These are phyloP conservation scores for Tromatobia lineatoria DNA, from an alignment of 2,888 invertebrate species.

Conservation along the genomic window DNA sequence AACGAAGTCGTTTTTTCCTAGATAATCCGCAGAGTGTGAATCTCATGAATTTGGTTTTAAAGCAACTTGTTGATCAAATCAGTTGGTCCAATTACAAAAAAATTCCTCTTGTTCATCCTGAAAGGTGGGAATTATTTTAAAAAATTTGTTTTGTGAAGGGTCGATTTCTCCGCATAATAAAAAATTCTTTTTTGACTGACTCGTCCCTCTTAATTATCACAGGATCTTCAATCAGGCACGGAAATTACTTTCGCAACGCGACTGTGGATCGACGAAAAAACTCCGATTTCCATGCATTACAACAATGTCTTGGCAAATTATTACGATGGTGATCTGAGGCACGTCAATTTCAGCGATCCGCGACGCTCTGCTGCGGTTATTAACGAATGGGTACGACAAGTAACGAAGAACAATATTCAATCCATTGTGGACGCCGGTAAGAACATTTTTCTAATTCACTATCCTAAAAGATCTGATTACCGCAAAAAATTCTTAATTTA, in stretches of 20 bases:
- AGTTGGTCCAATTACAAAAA: too few species aligned
- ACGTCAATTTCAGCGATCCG: slow-evolving; percentile 86
- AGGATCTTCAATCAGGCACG: slow-evolving; percentile 73
- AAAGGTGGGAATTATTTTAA: too few species aligned
- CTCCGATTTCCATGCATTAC: slow-evolving; percentile 84
- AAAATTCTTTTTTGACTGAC: too few species aligned
- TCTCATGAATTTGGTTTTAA: too few species aligned
- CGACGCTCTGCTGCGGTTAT: slow-evolving; percentile 85
- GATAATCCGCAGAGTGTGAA: too few species aligned
- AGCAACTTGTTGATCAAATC: too few species aligned
- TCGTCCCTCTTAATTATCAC: background rate
- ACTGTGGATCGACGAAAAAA: slow-evolving; percentile 75
- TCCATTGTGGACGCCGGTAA: slow-evolving; percentile 87
- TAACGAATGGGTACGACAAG: slow-evolving; percentile 88
- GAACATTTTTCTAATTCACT: slow-evolving; percentile 48
- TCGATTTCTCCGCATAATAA: too few species aligned
- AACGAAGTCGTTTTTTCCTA: too few species aligned
- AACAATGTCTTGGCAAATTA: slow-evolving; percentile 84
- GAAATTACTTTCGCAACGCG: slow-evolving; percentile 76
- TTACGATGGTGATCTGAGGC: slow-evolving; percentile 86
- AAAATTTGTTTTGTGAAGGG: too few species aligned
- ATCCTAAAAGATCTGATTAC: too few species aligned
- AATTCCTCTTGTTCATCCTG: too few species aligned
- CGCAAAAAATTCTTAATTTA: too few species aligned
- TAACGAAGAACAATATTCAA: slow-evolving; percentile 87